A percentile compares a stretch with the other conserved stretches of the same genome.
Evolutionary conservation across 1,140 invertebrate genomes (phyloP).

Genomic region (Drosophila nikananu): DNA sequence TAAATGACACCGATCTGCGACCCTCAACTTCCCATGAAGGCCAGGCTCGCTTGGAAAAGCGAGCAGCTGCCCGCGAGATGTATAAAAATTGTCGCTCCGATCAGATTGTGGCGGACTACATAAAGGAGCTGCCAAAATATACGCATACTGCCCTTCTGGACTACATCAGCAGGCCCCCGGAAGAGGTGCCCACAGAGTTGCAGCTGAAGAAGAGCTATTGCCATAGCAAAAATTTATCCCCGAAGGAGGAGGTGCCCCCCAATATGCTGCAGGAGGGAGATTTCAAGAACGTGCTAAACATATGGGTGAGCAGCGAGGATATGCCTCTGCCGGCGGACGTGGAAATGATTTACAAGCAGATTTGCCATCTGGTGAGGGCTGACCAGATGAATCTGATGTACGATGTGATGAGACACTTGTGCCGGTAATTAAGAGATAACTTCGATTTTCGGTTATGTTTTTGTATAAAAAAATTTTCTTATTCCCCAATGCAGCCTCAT

Average conservation of each 20-base stretch:
- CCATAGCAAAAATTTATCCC: background rate
- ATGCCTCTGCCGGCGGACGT: slow-evolving; percentile 50
- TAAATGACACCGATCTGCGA: slow-evolving; percentile 60
- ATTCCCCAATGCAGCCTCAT: slow-evolving; percentile 44
- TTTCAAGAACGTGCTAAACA: slow-evolving; percentile 36
- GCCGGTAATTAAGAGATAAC: slow-evolving; percentile 26
- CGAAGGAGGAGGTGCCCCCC: background rate
- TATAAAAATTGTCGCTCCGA: slow-evolving; percentile 15
- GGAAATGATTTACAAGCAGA: slow-evolving; percentile 39
- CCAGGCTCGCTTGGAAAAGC: slow-evolving; percentile 3
- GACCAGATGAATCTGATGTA: slow-evolving; percentile 38
- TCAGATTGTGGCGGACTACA: slow-evolving; percentile 53
- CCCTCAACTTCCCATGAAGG: slow-evolving; percentile 70
- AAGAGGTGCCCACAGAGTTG: background rate
- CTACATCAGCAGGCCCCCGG: slow-evolving; percentile 1
- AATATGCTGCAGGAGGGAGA: slow-evolving; percentile 9
- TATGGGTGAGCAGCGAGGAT: slow-evolving; percentile 52
- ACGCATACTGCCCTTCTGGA: slow-evolving; percentile 40
- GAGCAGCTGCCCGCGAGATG: background rate
- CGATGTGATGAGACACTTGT: slow-evolving; percentile 68
- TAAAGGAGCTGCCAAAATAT: slow-evolving; percentile 23
- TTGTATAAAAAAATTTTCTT: background rate
- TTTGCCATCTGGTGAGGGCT: slow-evolving; percentile 32
- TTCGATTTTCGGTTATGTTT: background rate
- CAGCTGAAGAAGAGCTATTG: background rate